These are phyloP conservation scores for human (Homo sapiens) DNA, from an alignment of 2,113 vertebrate genomes.

Conservation along the genomic window DNA sequence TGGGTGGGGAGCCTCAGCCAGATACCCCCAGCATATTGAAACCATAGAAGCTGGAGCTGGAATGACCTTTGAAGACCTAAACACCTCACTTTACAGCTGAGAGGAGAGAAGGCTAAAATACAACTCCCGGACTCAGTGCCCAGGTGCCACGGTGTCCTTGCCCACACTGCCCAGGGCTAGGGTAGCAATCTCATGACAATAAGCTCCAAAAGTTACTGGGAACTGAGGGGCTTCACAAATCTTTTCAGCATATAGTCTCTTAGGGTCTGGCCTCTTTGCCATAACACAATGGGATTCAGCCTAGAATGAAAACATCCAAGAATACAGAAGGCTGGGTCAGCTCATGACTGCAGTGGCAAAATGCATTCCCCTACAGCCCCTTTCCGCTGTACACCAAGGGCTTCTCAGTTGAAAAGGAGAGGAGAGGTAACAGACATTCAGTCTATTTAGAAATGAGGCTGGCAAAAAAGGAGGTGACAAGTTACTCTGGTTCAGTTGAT, in stretches of 20 bases:
- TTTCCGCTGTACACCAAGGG: accelerated
- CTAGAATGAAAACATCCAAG: not conserved
- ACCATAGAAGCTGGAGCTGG: not conserved
- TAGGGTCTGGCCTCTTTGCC: not conserved
- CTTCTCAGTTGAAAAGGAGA: not conserved
- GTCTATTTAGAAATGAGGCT: not conserved
- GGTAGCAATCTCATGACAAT: not conserved
- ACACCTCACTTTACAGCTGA: not conserved
- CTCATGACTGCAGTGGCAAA: accelerated
- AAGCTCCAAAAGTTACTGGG: not conserved
- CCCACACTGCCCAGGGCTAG: not conserved
- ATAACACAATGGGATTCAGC: not conserved
- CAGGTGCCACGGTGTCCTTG: accelerated
- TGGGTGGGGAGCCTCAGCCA: too few species aligned
- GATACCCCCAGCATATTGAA: too few species aligned
- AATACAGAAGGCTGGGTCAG: not conserved
- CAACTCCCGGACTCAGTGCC: not conserved
- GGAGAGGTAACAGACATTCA: not conserved
- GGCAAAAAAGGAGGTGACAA: not conserved
- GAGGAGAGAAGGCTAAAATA: not conserved
- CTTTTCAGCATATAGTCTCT: not conserved
- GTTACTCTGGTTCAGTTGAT: not conserved
- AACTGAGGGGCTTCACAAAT: not conserved
- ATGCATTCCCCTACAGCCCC: not conserved
- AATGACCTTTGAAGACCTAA: not conserved